These are phyloP conservation scores for Pollenia amentaria DNA, from an alignment of 2,888 invertebrate species.

Conservation along the genomic window DNA sequence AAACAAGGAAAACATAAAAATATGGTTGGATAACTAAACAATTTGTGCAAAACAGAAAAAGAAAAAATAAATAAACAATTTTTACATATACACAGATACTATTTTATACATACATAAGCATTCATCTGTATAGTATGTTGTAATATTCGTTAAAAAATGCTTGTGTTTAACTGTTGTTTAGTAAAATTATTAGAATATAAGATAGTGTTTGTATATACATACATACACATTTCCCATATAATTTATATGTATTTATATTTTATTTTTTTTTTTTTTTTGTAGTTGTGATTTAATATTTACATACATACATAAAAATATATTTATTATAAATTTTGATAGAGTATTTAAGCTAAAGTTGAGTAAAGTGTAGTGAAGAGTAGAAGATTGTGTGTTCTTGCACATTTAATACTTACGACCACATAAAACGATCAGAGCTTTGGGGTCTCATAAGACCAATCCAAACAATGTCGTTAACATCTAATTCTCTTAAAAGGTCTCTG, in stretches of 20 bases:
- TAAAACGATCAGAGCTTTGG: constrained; percentile 89
- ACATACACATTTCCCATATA: background rate
- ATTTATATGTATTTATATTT: background rate
- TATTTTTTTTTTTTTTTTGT: background rate
- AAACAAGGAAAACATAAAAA: background rate
- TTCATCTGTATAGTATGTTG: background rate
- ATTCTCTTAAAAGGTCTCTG: constrained; percentile 90
- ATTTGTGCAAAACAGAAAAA: background rate
- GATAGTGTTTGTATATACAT: background rate
- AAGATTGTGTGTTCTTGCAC: background rate
- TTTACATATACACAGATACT: background rate
- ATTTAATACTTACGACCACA: constrained; percentile 89
- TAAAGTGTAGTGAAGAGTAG: background rate
- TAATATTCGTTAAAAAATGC: constrained; percentile 1
- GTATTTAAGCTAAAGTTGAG: background rate
- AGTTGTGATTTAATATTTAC: constrained; percentile 16
- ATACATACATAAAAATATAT: constrained; percentile 16
- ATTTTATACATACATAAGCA: too few species aligned
- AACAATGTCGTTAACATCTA: constrained; percentile 91
- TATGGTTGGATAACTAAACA: background rate
- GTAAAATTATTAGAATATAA: constrained; percentile 3
- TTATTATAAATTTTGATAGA: background rate
- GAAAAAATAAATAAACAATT: constrained; percentile 1
- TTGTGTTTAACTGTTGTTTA: constrained; percentile 7
- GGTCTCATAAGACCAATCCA: constrained; percentile 92